Conservation (phyloP, 2,113 vertebrate species). For the Uria lomvia region DNA sequence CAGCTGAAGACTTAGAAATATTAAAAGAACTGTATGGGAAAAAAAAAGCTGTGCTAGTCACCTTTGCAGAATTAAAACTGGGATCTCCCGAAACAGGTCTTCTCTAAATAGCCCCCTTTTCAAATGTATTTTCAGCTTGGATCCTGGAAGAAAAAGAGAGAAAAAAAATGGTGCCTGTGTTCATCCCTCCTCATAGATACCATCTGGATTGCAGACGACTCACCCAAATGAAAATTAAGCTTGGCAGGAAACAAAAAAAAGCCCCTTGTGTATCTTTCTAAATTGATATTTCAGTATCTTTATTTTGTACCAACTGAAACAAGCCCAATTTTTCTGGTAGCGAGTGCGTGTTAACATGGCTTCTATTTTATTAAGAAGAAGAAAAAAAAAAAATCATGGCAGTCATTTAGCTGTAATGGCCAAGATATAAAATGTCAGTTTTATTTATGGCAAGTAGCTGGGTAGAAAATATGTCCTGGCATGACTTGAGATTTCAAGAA, state of each 20-base stretch:
- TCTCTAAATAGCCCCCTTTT: not conserved
- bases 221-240: constrained; percentile 11
- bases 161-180: not conserved
- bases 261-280: not conserved
- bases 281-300: constrained; percentile 12
- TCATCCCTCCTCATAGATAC: not conserved
- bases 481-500: constrained; percentile 56
- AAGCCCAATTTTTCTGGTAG: constrained; percentile 21
- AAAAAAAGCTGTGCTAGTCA: not conserved
- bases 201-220: constrained; percentile 10
- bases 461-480: constrained; percentile 66
- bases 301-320: constrained; percentile 30
- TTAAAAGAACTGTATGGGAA: not conserved
- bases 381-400: not conserved
- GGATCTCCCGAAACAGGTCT: not conserved
- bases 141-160: not conserved
- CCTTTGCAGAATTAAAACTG: not conserved
- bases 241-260: not conserved
- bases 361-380: constrained; percentile 30
- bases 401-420: constrained; percentile 37
- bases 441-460: constrained; percentile 68
- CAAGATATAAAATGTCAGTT: constrained; percentile 68
- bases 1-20: not conserved
- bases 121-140: not conserved
- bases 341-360: not conserved